phyloP scores from a whole-genome alignment of 2,113 vertebrate genomes.

The Hydropotes inermis region DNA sequence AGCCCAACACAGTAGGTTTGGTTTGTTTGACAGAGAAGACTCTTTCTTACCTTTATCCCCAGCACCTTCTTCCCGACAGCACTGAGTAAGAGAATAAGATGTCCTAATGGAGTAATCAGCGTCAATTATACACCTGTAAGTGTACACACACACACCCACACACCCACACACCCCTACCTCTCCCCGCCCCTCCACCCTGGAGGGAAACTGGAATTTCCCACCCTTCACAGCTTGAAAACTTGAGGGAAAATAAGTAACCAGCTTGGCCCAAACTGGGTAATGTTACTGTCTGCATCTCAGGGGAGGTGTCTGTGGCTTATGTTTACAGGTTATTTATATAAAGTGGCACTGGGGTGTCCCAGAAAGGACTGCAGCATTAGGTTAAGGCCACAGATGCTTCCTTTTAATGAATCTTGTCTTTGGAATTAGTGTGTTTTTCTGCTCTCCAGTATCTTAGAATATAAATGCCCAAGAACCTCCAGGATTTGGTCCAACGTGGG shows the following conservation, averaged over 20 bases:
- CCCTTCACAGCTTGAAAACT: not conserved
- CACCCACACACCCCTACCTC: too few relatives aligned
- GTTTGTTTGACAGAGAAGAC: not conserved
- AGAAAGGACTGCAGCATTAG: not conserved
- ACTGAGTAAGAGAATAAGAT: not conserved
- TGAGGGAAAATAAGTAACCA: not conserved
- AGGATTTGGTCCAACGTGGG: not conserved
- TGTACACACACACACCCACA: too few relatives aligned
- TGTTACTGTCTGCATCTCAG: not conserved
- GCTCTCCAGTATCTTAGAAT: not conserved
- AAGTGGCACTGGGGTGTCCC: not conserved
- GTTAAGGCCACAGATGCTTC: not conserved
- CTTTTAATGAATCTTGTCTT: not conserved
- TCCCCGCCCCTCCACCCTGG: fast-evolving
- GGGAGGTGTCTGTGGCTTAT: not conserved
- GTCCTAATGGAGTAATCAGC: not conserved
- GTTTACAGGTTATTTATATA: not conserved
- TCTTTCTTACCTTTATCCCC: not conserved
- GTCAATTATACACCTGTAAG: not conserved
- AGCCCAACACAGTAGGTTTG: not conserved
- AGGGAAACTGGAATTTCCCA: not conserved
- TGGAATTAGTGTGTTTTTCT: not conserved
- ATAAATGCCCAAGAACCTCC: not conserved
- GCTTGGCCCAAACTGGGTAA: not conserved
- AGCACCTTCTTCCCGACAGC: not conserved